Conservation (phyloP, 1,140 invertebrate genomes). For the Octopus bimaculoides region DNA sequence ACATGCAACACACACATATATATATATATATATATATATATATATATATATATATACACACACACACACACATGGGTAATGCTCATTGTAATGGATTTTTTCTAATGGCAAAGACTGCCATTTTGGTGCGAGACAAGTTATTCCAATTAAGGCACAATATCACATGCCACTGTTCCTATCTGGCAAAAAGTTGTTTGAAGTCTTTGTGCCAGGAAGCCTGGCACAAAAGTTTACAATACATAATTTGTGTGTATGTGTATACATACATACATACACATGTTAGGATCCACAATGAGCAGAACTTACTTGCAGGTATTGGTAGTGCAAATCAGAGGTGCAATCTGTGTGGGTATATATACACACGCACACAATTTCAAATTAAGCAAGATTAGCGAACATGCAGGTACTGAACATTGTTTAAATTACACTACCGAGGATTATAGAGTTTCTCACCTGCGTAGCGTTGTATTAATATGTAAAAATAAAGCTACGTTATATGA, state of each 20-base stretch:
- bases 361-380: too few relatives aligned
- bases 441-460: too few relatives aligned
- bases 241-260: not conserved
- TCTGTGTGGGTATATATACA: too few relatives aligned
- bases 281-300: too few relatives aligned
- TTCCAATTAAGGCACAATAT: slow-evolving; percentile 15
- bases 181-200: slow-evolving; percentile 13
- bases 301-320: too few relatives aligned
- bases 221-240: slow-evolving; percentile 14
- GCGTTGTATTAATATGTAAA: too few relatives aligned
- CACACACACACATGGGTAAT: not conserved
- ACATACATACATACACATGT: too few relatives aligned
- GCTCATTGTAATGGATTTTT: not conserved
- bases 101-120: not conserved
- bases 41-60: not conserved
- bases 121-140: slow-evolving; percentile 12
- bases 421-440: too few relatives aligned
- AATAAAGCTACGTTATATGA: too few relatives aligned
- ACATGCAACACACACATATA: not conserved
- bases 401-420: too few relatives aligned
- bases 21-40: slow-evolving; percentile 5
- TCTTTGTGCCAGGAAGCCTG: slow-evolving; percentile 10
- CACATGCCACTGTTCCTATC: slow-evolving; percentile 16
- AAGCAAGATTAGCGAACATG: too few relatives aligned
- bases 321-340: too few relatives aligned